A percentile compares a stretch with the other conserved stretches of the same genome.
These are phyloP conservation scores for Murina feae DNA, from an alignment of 2,113 vertebrate species.

Conservation along the genomic window DNA sequence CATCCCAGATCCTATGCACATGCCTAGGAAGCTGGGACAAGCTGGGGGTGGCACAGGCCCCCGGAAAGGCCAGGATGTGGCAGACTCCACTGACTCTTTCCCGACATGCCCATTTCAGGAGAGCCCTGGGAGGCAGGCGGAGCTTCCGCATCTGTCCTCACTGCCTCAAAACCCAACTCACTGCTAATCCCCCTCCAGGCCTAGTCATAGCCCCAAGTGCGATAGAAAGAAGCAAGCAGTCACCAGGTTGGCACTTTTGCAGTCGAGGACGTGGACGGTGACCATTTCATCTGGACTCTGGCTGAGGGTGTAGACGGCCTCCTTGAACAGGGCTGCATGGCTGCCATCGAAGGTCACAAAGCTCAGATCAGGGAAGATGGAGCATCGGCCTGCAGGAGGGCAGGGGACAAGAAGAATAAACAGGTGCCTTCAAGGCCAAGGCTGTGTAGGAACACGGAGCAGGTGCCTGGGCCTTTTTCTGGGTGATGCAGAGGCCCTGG, in stretches of 20 bases:
- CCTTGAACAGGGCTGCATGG: constrained; percentile 90
- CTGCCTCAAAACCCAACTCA: not conserved
- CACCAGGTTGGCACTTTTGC: constrained; percentile 84
- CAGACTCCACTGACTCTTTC: not conserved
- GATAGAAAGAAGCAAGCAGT: constrained; percentile 17
- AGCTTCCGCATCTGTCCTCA: not conserved
- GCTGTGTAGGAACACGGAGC: not conserved
- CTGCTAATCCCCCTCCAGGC: not conserved
- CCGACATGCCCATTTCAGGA: fast-evolving
- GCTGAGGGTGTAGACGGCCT: constrained; percentile 89
- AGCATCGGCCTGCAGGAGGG: constrained; percentile 88
- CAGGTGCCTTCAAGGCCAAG: not conserved
- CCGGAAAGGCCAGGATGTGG: not conserved
- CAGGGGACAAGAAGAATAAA: not conserved
- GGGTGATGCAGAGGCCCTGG: not conserved
- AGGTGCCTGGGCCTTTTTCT: not conserved
- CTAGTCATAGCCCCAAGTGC: not conserved
- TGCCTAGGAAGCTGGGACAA: not conserved
- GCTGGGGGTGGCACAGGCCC: not conserved
- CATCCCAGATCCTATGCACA: not conserved
- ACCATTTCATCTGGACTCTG: constrained; percentile 88
- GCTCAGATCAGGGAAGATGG: constrained; percentile 94
- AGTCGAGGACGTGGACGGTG: constrained; percentile 88
- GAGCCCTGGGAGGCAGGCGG: not conserved
- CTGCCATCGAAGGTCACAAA: constrained; percentile 94